Evolutionary conservation across 2,888 invertebrate species (phyloP).

Genomic region (Drosophila meridiana): DNA sequence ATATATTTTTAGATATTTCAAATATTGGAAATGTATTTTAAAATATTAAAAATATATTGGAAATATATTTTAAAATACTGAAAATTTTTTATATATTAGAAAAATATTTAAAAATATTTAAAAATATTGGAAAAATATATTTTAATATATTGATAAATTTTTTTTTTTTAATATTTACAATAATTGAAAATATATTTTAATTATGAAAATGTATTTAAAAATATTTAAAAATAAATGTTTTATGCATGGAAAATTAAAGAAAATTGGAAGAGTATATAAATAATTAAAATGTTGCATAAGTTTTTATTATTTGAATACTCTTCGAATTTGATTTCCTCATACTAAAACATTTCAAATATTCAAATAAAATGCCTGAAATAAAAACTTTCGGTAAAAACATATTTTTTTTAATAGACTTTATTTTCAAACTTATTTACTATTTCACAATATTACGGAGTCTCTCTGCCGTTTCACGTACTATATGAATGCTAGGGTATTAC

Average conservation of each 20-base stretch:
- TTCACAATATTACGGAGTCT: constrained; percentile 51
- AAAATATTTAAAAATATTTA: not conserved
- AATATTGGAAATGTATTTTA: too few relatives aligned
- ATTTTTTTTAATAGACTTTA: constrained; percentile 37
- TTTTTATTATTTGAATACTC: not conserved
- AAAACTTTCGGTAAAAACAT: constrained; percentile 22
- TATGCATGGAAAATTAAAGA: not conserved
- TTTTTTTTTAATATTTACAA: too few relatives aligned
- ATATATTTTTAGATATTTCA: too few relatives aligned
- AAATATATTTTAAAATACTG: too few relatives aligned
- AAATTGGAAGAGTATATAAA: not conserved
- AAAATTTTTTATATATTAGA: too few relatives aligned
- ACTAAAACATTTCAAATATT: too few relatives aligned
- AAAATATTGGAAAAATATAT: not conserved
- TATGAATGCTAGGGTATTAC: constrained; percentile 22
- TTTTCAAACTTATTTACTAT: constrained; percentile 50
- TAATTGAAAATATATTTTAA: too few relatives aligned
- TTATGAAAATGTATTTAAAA: not conserved
- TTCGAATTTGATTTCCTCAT: not conserved
- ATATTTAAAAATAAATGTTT: not conserved
- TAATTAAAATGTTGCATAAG: not conserved
- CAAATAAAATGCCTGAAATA: not conserved
- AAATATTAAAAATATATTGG: not conserved
- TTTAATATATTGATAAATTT: too few relatives aligned
- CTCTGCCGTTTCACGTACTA: constrained; percentile 29